Conservation (phyloP, 2,888 invertebrate species). For the Venusia cambrica region DNA sequence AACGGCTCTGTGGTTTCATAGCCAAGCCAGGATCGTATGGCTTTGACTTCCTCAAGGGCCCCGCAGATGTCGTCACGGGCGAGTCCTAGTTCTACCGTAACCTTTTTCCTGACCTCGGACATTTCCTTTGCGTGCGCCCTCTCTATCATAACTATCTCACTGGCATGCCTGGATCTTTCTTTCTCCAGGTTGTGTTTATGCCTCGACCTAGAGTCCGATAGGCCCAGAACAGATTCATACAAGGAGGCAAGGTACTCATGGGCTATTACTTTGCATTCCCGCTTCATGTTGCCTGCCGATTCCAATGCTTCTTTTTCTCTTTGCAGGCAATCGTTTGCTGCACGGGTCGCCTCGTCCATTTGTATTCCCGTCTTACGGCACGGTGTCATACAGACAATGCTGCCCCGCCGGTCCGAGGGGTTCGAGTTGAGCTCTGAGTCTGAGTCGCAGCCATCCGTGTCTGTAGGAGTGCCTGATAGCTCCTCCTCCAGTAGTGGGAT, state of each 20-base stretch:
- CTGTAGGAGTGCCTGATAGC: no score
- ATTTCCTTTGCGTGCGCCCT: not conserved
- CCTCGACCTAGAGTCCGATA: not conserved
- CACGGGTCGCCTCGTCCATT: not conserved
- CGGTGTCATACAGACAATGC: no score
- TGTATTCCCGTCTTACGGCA: no score
- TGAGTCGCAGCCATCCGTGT: no score
- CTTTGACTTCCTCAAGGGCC: not conserved
- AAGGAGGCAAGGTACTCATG: not conserved
- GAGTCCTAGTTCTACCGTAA: not conserved
- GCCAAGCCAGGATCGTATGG: not conserved
- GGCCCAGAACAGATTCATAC: not conserved
- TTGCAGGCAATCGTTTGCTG: not conserved
- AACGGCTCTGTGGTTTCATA: not conserved
- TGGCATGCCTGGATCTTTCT: not conserved
- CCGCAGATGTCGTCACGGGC: not conserved
- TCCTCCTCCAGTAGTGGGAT: no score
- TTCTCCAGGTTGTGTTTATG: not conserved
- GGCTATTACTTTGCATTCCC: not conserved
- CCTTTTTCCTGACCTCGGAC: not conserved
- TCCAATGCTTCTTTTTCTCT: not conserved
- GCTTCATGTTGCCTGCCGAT: not conserved
- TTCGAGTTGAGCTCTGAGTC: no score
- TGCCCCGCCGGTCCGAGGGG: no score
- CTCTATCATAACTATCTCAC: not conserved